A percentile compares a stretch with the other conserved stretches of the same genome.
Conservation (phyloP, 2,113 vertebrate genomes). For the Zeus faber region DNA sequence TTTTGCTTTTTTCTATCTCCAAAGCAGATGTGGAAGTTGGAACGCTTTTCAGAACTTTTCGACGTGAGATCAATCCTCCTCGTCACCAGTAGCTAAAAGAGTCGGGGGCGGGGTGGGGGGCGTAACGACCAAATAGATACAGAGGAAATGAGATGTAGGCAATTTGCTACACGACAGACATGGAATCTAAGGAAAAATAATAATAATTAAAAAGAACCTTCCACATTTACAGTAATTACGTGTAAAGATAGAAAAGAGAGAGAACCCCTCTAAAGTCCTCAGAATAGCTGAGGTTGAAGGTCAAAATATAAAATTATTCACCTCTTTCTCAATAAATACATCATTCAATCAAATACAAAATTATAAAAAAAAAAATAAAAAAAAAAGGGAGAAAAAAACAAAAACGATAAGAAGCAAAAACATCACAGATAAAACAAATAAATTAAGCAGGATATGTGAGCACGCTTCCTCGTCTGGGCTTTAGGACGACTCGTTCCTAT, state of each 20-base stretch:
- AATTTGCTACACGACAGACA: constrained; percentile 57
- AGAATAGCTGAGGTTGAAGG: constrained; percentile 37
- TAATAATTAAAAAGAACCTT: too few relatives aligned
- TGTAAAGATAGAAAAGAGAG: constrained; percentile 33
- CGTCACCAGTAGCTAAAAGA: too few relatives aligned
- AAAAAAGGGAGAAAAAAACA: constrained; percentile 41
- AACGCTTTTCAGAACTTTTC: too few relatives aligned
- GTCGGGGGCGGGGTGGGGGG: too few relatives aligned
- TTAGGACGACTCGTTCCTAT: constrained; percentile 49
- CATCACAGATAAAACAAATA: constrained; percentile 59
- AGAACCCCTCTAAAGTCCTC: constrained; percentile 7
- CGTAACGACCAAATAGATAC: too few relatives aligned
- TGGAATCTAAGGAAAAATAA: constrained; percentile 51
- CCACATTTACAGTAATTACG: constrained; percentile 62
- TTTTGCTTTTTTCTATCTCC: too few relatives aligned
- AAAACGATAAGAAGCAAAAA: constrained; percentile 32
- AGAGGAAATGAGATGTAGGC: too few relatives aligned
- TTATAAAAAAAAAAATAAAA: too few relatives aligned
- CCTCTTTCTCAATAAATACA: constrained; percentile 81
- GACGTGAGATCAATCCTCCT: too few relatives aligned
- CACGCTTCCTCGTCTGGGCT: too few relatives aligned
- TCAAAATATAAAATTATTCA: constrained; percentile 66
- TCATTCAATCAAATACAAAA: constrained; percentile 70
- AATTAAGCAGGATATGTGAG: constrained; percentile 67
- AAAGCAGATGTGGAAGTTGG: too few relatives aligned